phyloP scores from a whole-genome alignment of 2,113 vertebrate genomes.

The Syngnathoides biaculeatus region DNA sequence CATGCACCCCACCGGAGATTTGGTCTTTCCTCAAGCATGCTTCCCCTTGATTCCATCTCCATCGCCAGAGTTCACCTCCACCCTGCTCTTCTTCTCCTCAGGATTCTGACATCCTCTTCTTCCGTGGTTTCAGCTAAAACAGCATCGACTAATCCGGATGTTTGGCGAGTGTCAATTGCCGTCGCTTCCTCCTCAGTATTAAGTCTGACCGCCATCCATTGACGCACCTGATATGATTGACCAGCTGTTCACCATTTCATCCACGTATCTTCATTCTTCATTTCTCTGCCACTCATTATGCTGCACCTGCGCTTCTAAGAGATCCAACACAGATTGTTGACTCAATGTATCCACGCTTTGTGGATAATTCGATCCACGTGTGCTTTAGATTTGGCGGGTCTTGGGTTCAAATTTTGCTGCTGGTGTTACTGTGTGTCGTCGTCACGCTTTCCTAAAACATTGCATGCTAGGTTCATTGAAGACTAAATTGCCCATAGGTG shows the following conservation, averaged over 20 bases:
- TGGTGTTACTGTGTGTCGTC: too few species aligned
- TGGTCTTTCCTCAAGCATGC: constrained; percentile 39
- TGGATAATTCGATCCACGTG: too few species aligned
- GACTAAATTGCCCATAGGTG: too few species aligned
- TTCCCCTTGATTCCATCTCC: constrained; percentile 22
- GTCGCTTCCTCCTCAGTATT: constrained; percentile 15
- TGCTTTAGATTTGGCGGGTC: too few species aligned
- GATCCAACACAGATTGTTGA: neutral
- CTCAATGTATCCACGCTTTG: neutral
- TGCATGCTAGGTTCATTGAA: too few species aligned
- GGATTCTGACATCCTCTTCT: constrained; percentile 73
- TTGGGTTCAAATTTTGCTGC: too few species aligned
- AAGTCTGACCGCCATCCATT: constrained; percentile 1
- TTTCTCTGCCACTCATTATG: neutral
- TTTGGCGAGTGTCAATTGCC: constrained; percentile 21
- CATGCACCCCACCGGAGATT: constrained; percentile 33
- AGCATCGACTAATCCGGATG: constrained; percentile 46
- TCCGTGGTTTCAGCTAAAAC: constrained; percentile 77
- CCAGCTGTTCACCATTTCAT: constrained; percentile 4
- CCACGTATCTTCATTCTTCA: neutral
- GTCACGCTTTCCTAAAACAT: too few species aligned
- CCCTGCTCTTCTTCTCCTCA: constrained; percentile 65
- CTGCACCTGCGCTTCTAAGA: neutral
- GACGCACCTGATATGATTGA: neutral
- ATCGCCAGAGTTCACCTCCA: constrained; percentile 41